A percentile compares a stretch with the other conserved stretches of the same genome.
phyloP scores from a whole-genome alignment of 2,888 invertebrate genomes.

The Drosophila monieri region DNA sequence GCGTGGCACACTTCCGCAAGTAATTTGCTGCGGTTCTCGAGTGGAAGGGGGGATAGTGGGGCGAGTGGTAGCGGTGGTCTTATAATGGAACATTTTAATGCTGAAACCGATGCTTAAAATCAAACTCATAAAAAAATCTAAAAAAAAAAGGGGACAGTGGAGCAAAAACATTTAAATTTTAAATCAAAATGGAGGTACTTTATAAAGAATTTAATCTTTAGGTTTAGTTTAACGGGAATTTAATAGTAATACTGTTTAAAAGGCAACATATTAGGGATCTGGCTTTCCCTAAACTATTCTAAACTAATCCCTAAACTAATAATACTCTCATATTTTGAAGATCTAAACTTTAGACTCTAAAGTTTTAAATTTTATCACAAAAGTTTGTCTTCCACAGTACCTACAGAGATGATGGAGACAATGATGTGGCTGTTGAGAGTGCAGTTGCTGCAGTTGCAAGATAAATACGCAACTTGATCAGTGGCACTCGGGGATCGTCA shows the following conservation, averaged over 20 bases:
- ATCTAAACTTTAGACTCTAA: background rate
- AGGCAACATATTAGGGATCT: no score
- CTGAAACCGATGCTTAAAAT: constrained; percentile 75
- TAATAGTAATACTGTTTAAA: no score
- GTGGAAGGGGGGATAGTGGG: constrained; percentile 18
- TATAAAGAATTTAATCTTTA: no score
- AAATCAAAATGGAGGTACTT: background rate
- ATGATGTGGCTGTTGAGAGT: constrained; percentile 58
- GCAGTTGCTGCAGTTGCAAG: constrained; percentile 60
- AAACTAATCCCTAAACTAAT: no score
- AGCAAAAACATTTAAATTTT: background rate
- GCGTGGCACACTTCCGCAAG: constrained; percentile 77
- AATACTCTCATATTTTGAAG: no score
- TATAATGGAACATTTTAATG: constrained; percentile 77
- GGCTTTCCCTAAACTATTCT: no score
- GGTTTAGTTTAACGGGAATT: no score
- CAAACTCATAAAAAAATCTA: constrained; percentile 52
- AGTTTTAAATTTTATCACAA: no score
- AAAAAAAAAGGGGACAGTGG: constrained; percentile 12
- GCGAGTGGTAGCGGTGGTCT: constrained; percentile 30
- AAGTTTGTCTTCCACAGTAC: constrained; percentile 35
- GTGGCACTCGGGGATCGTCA: constrained; percentile 66
- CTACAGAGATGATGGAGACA: constrained; percentile 9
- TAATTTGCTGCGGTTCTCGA: constrained; percentile 64
- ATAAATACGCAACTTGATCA: constrained; percentile 68